Evolutionary conservation across 2,888 invertebrate genomes (phyloP).

Genomic region (Cyaniris semiargus): DNA sequence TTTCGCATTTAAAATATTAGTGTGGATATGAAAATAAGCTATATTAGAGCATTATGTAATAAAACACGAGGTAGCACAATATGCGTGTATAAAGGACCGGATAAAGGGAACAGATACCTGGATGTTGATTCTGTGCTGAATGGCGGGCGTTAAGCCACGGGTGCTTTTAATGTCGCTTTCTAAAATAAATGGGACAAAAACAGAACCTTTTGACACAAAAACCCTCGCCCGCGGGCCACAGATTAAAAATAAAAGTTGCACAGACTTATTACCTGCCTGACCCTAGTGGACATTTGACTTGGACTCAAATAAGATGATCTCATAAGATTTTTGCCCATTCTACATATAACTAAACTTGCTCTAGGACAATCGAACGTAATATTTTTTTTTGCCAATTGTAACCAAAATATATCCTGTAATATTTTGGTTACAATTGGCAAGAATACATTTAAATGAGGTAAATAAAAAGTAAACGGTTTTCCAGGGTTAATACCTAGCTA

Average conservation of each 20-base stretch:
- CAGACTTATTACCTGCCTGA: neutral
- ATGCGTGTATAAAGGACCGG: neutral
- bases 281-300: neutral
- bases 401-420: too few species aligned
- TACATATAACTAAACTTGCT: neutral
- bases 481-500: too few species aligned
- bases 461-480: too few species aligned
- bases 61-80: neutral
- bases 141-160: neutral
- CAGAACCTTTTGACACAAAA: conserved; percentile 12
- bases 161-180: conserved; percentile 5
- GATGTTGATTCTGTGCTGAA: conserved; percentile 10
- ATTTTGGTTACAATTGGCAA: too few species aligned
- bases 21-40: too few species aligned
- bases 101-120: conserved; percentile 11
- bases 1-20: too few species aligned
- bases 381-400: too few species aligned
- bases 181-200: conserved; percentile 30
- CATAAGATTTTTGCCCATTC: neutral
- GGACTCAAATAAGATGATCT: neutral
- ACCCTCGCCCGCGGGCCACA: neutral
- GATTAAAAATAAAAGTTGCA: conserved; percentile 14
- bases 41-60: too few species aligned
- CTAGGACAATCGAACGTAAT: too few species aligned
- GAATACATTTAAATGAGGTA: too few species aligned